phyloP scores from a whole-genome alignment of 2,888 invertebrate genomes.

The Mesoligia furuncula region DNA sequence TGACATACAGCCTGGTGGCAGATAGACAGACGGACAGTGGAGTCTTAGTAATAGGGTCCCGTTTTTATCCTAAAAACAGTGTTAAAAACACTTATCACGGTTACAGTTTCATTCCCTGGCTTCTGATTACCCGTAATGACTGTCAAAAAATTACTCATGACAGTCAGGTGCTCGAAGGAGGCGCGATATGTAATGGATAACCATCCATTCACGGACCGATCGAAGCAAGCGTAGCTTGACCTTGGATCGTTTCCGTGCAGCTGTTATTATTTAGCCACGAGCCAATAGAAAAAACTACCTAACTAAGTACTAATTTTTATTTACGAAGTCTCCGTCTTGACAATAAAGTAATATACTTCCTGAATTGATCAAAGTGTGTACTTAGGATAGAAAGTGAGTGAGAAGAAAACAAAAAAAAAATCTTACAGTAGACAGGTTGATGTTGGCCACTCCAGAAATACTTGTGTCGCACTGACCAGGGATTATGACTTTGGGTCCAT shows the following conservation, averaged over 20 bases:
- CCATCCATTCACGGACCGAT: background rate
- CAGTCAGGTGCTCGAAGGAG: background rate
- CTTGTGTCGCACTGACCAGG: conserved; percentile 33
- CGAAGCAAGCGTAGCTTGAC: background rate
- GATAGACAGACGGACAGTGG: too few relatives aligned
- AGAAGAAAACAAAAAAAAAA: background rate
- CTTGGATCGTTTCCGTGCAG: background rate
- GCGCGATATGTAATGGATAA: background rate
- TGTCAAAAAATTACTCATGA: background rate
- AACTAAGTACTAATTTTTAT: background rate
- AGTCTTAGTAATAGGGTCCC: too few relatives aligned
- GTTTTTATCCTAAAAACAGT: too few relatives aligned
- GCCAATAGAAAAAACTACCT: background rate
- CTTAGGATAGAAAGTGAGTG: background rate
- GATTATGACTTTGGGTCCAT: conserved; percentile 19
- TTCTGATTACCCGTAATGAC: background rate
- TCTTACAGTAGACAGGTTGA: conserved; percentile 68
- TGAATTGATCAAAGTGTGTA: background rate
- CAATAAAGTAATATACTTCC: background rate
- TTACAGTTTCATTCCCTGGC: too few relatives aligned
- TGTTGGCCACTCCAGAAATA: conserved; percentile 1
- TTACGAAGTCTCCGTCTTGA: background rate
- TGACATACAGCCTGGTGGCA: too few relatives aligned
- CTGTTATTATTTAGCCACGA: background rate
- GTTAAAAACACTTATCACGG: too few relatives aligned